Base-by-base conservation (phyloP, 2,888 invertebrate species). In the Rhopalosiphum nymphaeae region DNA sequence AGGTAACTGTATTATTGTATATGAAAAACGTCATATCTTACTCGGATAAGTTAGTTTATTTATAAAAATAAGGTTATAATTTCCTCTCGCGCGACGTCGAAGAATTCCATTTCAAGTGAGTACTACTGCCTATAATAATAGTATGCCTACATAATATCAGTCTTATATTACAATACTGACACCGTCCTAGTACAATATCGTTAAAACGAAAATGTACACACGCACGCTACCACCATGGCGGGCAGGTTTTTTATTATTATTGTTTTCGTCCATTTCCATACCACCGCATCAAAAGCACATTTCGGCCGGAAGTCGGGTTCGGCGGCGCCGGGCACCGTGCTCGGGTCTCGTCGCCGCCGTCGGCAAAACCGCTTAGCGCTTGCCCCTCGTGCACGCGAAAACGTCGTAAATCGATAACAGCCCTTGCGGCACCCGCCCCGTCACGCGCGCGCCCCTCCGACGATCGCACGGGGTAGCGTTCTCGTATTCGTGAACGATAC, bases 371-470 rank as follows among this genome's bases (percentile, higher is more conserved):
- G 92, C 78, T 29, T 84, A 67, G 57, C 42, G 92, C 78, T 29
- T 57, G 85, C 26, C 84, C 29, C 85, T 53, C 89, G 56, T 44
- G 91, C 89, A 57, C 90, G 84, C 53, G 57, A 42, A 46, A 46
- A 85, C 44, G 89, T 90, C 53, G 46, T 56, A 90, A 93, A 93
- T 93, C 93, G 85, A 93, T 93, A 93, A 57, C 84, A 5, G 21
- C 42, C 42, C 61, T 29, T 2, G n/a, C n/a, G 61, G 44, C 36
- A 46, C 57, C 42, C 56, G 85, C 11, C 89, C 26, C 89, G 42
- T 26, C 13, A 4, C 7, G 13, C 56, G 26, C 42, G 26, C 42
- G 3, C 26, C 3, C 42, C 26, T 49, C 56, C 89, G 89, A 11
- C 26, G 5, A 42, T 56, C 42, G 25, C 42, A 26, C 26, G 56